Evolutionary conservation across 2,888 invertebrate species (phyloP).

Genomic region (Plutella xylostella): DNA sequence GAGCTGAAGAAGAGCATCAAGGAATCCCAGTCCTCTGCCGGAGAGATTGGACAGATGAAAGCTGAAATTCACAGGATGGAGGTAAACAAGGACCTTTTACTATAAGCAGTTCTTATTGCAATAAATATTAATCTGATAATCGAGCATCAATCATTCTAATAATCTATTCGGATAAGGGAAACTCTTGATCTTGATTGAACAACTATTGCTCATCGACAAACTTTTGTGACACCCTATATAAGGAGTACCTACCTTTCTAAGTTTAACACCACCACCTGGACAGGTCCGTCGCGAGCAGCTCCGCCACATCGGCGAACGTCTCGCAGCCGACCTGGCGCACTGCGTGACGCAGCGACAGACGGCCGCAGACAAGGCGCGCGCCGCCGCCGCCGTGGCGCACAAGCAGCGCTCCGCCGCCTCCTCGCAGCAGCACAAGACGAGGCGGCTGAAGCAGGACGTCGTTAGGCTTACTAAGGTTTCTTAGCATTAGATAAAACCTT

Average conservation of each 20-base stretch:
- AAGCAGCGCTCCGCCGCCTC: conserved; percentile 38
- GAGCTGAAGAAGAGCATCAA: conserved; percentile 78
- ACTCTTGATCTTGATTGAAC: too few species aligned
- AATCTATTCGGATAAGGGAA: too few species aligned
- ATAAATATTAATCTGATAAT: too few species aligned
- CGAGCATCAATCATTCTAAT: too few species aligned
- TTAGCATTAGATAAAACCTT: not conserved
- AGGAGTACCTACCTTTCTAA: too few species aligned
- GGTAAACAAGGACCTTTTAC: too few species aligned
- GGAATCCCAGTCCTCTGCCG: conserved; percentile 72
- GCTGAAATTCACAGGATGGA: conserved; percentile 88
- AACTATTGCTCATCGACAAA: too few species aligned
- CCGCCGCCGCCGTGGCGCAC: conserved; percentile 44
- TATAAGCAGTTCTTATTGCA: too few species aligned
- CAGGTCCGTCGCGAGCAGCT: conserved; percentile 59
- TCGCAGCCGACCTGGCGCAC: conserved; percentile 52
- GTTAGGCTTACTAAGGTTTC: conserved; percentile 49
- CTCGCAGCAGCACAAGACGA: conserved; percentile 46
- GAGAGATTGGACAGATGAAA: conserved; percentile 82
- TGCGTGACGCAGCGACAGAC: conserved; percentile 55
- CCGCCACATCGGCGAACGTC: conserved; percentile 49
- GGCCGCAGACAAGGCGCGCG: conserved; percentile 47
- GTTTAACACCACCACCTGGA: too few species aligned
- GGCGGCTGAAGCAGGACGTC: conserved; percentile 49
- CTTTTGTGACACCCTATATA: too few species aligned